Base-by-base conservation (phyloP, 2,888 invertebrate genomes). In the Phaonia tiefii region DNA sequence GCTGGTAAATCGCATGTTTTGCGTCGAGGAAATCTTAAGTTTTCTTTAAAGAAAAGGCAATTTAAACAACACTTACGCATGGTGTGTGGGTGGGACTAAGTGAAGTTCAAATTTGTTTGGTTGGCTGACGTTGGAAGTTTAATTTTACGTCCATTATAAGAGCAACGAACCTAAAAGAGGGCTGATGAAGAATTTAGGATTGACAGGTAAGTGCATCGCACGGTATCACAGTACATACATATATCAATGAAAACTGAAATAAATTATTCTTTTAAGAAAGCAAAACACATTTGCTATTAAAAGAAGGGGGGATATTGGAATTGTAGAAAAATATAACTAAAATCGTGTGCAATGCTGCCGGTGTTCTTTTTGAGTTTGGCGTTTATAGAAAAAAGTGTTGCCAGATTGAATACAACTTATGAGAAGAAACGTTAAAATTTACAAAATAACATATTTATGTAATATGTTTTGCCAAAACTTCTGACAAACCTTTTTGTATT, bases 111-210 rank as follows among this genome's bases (percentile, higher is more conserved):
- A 75, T 11, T 37, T 63, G 63, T 11, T 37, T 63, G 63, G 31
- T 70, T 70, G 44, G 60, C 26, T 31, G 20, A 26, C 46, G 54
- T 31, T 15, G 54, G 42, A 49, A 75, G 49, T 44, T 75, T 51
- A 54, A 26, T 67, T 60, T 70, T 78, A 75, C 74, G 81, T 81
- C 72, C 72, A 75, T 75, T 81, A 72, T 42, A 78, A 81, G 81
- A 81, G 78, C 81, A 81, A 78, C 81, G 81, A 81, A 81, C 81
- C 63, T 39, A 42, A 65, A 63, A 71, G 56, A 39, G 31, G 58
- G 7, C 17, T 46, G 22, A 56, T 22, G 67, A 66, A 58, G 60
- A 44, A 49, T 20, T 51, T 22, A 4, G 15, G 49, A 66, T 15
- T 22, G 44, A 31, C n/a, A 75, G 79, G 79, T 79, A 71, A 75